A percentile compares a stretch with the other conserved stretches of the same genome.
Conservation (phyloP, 2,797 vertebrate genomes). For the Chrosomus eos region DNA sequence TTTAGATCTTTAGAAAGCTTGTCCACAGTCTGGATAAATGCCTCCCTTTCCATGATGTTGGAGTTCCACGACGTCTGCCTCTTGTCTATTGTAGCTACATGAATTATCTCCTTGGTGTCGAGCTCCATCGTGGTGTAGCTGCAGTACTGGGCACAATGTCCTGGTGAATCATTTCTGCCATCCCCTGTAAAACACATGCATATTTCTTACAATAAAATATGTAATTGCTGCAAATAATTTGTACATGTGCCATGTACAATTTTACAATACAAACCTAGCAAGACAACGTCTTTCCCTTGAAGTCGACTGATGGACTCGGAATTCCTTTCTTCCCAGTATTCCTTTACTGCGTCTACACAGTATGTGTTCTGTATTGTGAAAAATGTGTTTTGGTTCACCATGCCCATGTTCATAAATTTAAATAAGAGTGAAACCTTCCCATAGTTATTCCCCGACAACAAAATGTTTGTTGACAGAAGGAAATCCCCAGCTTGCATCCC, state of each 20-base stretch:
- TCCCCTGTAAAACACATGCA: background rate
- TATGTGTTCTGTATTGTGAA: conserved; percentile 16
- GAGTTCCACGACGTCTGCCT: background rate
- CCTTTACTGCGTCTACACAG: conserved; percentile 19
- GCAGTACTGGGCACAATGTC: background rate
- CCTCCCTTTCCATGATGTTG: too few relatives aligned
- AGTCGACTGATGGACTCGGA: background rate
- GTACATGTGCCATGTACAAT: background rate
- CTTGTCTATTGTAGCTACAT: background rate
- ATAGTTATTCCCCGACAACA: background rate
- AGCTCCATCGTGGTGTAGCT: background rate
- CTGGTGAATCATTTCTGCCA: conserved; percentile 4
- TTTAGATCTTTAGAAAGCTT: background rate
- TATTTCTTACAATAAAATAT: too few relatives aligned
- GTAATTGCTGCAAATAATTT: too few relatives aligned
- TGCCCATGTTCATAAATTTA: conserved; percentile 13
- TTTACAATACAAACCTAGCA: background rate
- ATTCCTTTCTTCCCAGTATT: background rate
- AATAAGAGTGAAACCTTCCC: background rate
- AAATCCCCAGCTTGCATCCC: background rate
- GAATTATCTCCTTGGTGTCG: background rate
- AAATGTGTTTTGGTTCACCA: conserved; percentile 14
- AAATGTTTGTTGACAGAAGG: background rate
- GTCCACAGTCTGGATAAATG: conserved; percentile 1
- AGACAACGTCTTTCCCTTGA: background rate